Conservation (phyloP, 2,888 invertebrate genomes). For the Yponomeuta malinellus region DNA sequence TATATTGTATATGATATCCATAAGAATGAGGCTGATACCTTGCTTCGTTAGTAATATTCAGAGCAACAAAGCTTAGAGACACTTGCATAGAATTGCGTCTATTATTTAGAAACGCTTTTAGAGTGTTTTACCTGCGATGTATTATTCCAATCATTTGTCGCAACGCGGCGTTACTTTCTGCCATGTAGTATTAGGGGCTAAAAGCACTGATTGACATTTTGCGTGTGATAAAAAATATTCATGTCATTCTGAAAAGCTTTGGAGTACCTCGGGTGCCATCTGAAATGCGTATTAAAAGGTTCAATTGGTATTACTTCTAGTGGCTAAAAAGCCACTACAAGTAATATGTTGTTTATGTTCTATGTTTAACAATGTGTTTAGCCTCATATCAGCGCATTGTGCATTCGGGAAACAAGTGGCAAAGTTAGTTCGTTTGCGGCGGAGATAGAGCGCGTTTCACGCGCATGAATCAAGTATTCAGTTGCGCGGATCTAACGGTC, state of each 20-base stretch:
- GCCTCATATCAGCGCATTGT: background rate
- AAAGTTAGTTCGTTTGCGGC: background rate
- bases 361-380: background rate
- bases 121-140: conserved; percentile 1
- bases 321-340: background rate
- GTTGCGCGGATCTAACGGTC: conserved; percentile 14
- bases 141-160: background rate
- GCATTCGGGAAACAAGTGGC: conserved; percentile 5
- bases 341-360: too few species aligned
- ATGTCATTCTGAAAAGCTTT: too few species aligned
- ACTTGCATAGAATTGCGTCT: conserved; percentile 17
- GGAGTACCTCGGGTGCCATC: too few species aligned
- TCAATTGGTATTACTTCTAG: background rate
- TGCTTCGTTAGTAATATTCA: conserved; percentile 4
- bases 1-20: background rate
- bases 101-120: conserved; percentile 9
- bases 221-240: background rate
- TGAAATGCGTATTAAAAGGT: too few species aligned
- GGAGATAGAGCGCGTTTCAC: background rate
- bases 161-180: background rate
- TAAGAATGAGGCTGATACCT: background rate
- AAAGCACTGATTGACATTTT: background rate
- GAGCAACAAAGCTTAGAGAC: conserved; percentile 25
- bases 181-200: background rate
- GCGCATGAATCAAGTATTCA: conserved; percentile 9